phyloP scores from a whole-genome alignment of 2,888 invertebrate species.

The Cerceris rybyensis region DNA sequence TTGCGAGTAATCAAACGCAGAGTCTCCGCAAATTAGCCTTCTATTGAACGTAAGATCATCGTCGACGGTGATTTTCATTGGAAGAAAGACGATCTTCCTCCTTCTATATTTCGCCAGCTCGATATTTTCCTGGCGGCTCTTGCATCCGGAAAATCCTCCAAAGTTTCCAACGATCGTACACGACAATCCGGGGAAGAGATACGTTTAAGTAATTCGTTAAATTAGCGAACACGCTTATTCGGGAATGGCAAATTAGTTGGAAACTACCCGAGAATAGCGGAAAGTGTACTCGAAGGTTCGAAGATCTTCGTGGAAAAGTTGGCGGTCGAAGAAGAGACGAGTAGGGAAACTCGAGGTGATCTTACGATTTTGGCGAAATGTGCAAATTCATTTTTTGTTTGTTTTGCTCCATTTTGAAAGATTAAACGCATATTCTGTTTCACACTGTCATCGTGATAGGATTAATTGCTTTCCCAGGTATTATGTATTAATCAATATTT shows the following conservation, averaged over 20 bases:
- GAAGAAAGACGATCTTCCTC: too few relatives aligned
- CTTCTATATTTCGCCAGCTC: too few relatives aligned
- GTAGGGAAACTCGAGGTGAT: neutral
- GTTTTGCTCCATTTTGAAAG: neutral
- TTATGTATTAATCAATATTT: too few relatives aligned
- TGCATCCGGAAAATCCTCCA: neutral
- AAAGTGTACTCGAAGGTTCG: neutral
- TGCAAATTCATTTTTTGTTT: neutral
- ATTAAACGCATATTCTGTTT: too few relatives aligned
- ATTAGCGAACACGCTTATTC: constrained; percentile 25
- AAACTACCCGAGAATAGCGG: neutral
- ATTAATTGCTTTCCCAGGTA: too few relatives aligned
- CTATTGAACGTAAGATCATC: too few relatives aligned
- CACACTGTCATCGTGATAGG: too few relatives aligned
- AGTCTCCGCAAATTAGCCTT: too few relatives aligned
- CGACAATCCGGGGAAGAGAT: constrained; percentile 27
- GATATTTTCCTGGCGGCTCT: too few relatives aligned
- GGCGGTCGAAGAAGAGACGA: constrained; percentile 2
- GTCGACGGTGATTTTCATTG: too few relatives aligned
- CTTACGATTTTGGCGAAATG: neutral
- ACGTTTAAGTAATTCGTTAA: constrained; percentile 43
- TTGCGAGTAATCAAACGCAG: too few relatives aligned
- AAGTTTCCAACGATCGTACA: constrained; percentile 2
- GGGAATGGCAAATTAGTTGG: constrained; percentile 4
- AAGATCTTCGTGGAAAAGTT: constrained; percentile 31